Evolutionary conservation across 2,888 invertebrate genomes (phyloP).

Genomic region (Adela reaumurella): DNA sequence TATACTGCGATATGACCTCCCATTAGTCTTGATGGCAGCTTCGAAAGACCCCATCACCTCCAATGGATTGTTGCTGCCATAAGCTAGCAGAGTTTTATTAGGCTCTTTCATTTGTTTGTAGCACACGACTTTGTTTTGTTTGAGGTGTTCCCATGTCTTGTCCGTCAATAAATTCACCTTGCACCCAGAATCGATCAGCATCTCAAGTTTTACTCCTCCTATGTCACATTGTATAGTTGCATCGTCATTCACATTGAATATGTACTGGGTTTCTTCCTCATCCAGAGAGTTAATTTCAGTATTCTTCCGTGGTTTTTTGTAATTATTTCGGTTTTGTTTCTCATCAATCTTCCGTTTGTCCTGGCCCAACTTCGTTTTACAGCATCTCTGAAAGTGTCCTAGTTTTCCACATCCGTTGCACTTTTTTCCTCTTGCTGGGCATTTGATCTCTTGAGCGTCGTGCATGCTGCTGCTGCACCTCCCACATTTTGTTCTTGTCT

Average conservation of each 20-base stretch:
- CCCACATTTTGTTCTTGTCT: not conserved
- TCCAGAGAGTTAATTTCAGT: not conserved
- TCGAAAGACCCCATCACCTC: constrained; percentile 3
- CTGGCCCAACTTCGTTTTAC: constrained; percentile 3
- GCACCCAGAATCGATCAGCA: constrained; percentile 15
- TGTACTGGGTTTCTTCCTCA: constrained; percentile 7
- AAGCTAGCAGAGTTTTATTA: constrained; percentile 7
- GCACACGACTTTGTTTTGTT: not conserved
- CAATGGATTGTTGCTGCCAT: constrained; percentile 7
- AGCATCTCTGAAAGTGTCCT: constrained; percentile 6
- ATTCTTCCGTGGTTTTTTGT: not conserved
- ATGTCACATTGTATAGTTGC: constrained; percentile 11
- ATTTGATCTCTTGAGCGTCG: not conserved
- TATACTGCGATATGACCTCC: not conserved
- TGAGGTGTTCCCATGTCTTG: constrained; percentile 3
- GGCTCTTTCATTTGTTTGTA: constrained; percentile 2
- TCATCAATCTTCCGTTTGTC: too few relatives aligned
- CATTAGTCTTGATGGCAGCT: not conserved
- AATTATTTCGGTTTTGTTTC: not conserved
- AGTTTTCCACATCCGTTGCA: constrained; percentile 5
- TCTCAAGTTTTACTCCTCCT: constrained; percentile 13
- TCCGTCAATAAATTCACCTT: constrained; percentile 11
- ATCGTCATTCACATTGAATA: constrained; percentile 11
- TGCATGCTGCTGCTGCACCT: constrained; percentile 4
- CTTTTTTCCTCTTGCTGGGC: constrained; percentile 5